These are phyloP conservation scores for Erebia palarica DNA, from an alignment of 2,888 invertebrate species.

Conservation along the genomic window DNA sequence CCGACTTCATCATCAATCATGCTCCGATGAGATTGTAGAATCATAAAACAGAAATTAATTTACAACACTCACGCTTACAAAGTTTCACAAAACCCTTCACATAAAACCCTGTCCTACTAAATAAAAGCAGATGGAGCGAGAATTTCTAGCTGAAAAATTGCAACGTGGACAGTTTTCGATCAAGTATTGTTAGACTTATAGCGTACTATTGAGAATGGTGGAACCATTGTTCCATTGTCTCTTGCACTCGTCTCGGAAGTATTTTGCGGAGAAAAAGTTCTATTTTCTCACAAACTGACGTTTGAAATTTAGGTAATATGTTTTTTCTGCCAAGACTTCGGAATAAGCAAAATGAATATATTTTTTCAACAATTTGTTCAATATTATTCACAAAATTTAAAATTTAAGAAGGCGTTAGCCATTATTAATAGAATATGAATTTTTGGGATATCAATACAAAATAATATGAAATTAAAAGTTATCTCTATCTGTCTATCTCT, in stretches of 20 bases:
- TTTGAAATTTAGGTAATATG: constrained; percentile 33
- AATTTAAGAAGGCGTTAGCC: no score
- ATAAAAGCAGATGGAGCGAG: neutral
- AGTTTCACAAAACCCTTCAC: neutral
- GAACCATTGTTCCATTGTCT: constrained; percentile 36
- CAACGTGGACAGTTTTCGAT: constrained; percentile 26
- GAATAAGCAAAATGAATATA: constrained; percentile 18
- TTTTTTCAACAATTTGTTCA: neutral
- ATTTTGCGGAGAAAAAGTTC: constrained; percentile 27
- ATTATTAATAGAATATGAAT: no score
- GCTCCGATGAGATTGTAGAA: neutral
- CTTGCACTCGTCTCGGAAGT: constrained; percentile 29
- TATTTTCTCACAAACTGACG: constrained; percentile 31
- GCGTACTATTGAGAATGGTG: constrained; percentile 32
- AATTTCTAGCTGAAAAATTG: constrained; percentile 3
- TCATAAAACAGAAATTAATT: neutral
- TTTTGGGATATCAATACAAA: no score
- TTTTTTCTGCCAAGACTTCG: constrained; percentile 5
- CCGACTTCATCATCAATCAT: constrained; percentile 1
- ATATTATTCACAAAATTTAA: no score
- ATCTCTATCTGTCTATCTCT: no score
- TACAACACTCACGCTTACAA: constrained; percentile 6
- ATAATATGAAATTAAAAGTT: no score
- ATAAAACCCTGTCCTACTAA: neutral
- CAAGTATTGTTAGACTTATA: constrained; percentile 28